Conservation (phyloP, 2,797 vertebrate genomes). For the Falco concolor region DNA sequence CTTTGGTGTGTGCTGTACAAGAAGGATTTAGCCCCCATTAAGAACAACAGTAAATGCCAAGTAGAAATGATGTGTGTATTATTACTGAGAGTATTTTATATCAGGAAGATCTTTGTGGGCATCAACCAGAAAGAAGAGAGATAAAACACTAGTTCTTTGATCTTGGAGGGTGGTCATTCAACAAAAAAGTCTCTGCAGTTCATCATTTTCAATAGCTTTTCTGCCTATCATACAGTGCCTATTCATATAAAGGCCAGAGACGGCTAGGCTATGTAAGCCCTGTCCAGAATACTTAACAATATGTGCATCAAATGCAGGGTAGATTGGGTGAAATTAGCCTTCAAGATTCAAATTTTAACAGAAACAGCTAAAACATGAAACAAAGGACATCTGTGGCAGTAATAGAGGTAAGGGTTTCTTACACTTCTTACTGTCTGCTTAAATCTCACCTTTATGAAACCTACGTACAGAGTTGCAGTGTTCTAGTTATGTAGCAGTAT, state of each 20-base stretch:
- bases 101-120: neutral
- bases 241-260: neutral
- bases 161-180: neutral
- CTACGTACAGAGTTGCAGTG: neutral
- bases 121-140: neutral
- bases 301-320: neutral
- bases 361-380: neutral
- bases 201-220: neutral
- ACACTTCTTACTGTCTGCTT: neutral
- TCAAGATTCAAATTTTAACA: neutral
- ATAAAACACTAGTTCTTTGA: conserved; percentile 4
- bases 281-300: neutral
- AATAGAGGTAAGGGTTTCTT: neutral
- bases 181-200: neutral
- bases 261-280: neutral
- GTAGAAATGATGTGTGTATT: neutral
- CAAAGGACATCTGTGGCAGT: neutral
- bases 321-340: neutral
- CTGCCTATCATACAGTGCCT: neutral
- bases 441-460: neutral
- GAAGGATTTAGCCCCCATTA: neutral
- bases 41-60: neutral
- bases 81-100: neutral
- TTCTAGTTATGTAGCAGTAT: neutral
- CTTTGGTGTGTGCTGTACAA: neutral